Evolutionary conservation across 1,140 invertebrate genomes (phyloP).

Genomic region (Procambarus virginalis): DNA sequence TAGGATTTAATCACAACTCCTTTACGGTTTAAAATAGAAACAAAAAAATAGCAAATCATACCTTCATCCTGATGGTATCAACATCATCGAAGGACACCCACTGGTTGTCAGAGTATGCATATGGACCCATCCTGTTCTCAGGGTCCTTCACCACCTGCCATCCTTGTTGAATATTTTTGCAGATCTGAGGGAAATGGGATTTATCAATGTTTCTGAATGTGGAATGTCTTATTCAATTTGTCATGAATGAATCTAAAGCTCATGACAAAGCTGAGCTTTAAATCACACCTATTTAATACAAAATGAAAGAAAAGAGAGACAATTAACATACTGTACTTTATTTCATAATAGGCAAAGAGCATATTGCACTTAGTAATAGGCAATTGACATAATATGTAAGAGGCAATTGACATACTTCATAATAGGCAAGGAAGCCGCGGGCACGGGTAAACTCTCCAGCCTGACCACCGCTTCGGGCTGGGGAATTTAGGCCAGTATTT

Average conservation of each 20-base stretch:
- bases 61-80: conserved; percentile 81
- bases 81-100: conserved; percentile 92
- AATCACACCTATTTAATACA: too few species aligned
- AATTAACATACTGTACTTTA: conserved; percentile 73
- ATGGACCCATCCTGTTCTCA: conserved; percentile 86
- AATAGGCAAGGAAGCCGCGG: conserved; percentile 87
- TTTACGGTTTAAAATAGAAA: neutral
- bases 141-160: conserved; percentile 88
- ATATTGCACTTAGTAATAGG: too few species aligned
- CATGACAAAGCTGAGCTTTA: too few species aligned
- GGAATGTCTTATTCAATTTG: too few species aligned
- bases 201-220: neutral
- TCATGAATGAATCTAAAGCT: too few species aligned
- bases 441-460: conserved; percentile 86
- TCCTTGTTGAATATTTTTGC: conserved; percentile 74
- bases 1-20: neutral
- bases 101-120: conserved; percentile 86
- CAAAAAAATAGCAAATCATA: conserved; percentile 5
- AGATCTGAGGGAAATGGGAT: conserved; percentile 65
- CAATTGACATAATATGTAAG: conserved; percentile 71
- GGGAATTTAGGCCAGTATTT: conserved; percentile 77
- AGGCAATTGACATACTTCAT: conserved; percentile 79
- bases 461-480: conserved; percentile 77
- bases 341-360: conserved; percentile 87
- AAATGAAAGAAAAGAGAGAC: too few species aligned